Base-by-base conservation (phyloP, 64 coral and sea anemone species). In the Pocillopora verrucosa region DNA sequence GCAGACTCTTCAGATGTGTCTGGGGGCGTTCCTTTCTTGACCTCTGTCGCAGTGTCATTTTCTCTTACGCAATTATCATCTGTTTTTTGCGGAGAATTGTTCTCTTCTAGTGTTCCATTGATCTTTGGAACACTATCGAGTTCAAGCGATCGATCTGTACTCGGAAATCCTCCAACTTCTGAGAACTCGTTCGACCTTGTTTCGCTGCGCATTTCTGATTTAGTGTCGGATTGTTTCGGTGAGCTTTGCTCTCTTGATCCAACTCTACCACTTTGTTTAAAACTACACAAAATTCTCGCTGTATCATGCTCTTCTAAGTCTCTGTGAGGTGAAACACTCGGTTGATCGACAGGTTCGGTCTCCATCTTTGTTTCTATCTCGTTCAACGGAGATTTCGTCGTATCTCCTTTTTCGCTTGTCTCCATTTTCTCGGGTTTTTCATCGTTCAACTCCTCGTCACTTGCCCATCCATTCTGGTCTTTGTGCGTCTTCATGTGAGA, bases 221-320 rank as follows among this genome's bases (percentile, higher is more conserved):
- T 19, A 30, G 64, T 12, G 36, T 65, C 63, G 56, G 0, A n/a
- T 25, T 72, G 63, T 5, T 45, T 19, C 10, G 36, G 65, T 11
- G 22, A 72, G 51, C 36, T 85, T 72, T 85, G 64, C 64, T 51
- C 65, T 9, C 16, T 20, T 15, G 57, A 57, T 75, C 82, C 73
- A 3, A 65, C 80, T 51, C 83, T 87, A 24, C 83, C 87, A 61
- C 78, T 86, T 34, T 78, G 82, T 67, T 93, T 93, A 74, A 97
- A 97, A 87, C 95, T 97, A 36, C 95, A 97, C 24, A 97, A 61
- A 61, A 97, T 97, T 36, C 93, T 92, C 15, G 95, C 95, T 22
- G 95, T 97, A 36, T 87, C 84, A 0, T 74, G 63, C 80, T 93
- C 88, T 37, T 97, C 95, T 15, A 80, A 87, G 51, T 76, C 67